phyloP scores from a whole-genome alignment of 2,888 invertebrate species.

The Hartigia nigra region DNA sequence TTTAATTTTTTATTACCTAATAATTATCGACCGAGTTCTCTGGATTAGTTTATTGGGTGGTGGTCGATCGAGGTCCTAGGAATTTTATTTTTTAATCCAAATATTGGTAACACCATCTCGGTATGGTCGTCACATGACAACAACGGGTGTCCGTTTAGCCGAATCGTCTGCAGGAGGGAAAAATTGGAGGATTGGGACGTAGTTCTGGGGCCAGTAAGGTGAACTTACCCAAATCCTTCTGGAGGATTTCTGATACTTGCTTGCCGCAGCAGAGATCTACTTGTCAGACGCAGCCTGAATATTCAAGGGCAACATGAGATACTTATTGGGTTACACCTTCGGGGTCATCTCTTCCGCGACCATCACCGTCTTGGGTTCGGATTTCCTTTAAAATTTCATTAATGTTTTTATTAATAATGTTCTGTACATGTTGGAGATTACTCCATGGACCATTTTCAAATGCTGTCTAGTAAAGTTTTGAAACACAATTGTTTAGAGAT shows the following conservation, averaged over 20 bases:
- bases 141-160: conserved; percentile 46
- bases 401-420: background rate
- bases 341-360: conserved; percentile 55
- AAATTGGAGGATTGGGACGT: background rate
- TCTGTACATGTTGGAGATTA: background rate
- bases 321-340: conserved; percentile 63
- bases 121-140: conserved; percentile 55
- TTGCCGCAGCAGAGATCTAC: background rate
- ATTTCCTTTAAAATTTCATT: conserved; percentile 9
- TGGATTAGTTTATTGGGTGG: background rate
- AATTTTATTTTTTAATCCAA: background rate
- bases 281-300: background rate
- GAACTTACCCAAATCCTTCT: background rate
- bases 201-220: background rate
- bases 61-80: background rate
- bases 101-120: background rate
- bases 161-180: background rate
- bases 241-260: background rate
- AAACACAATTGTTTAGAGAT: background rate
- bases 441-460: background rate
- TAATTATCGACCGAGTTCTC: background rate
- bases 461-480: background rate
- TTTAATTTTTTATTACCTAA: background rate
- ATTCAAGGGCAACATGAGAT: conserved; percentile 46
- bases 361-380: conserved; percentile 62